Percentiles rank a stretch among this genome's conserved stretches.
Conservation (phyloP, 2,113 vertebrate species). For the Leucopsar rothschildi region DNA sequence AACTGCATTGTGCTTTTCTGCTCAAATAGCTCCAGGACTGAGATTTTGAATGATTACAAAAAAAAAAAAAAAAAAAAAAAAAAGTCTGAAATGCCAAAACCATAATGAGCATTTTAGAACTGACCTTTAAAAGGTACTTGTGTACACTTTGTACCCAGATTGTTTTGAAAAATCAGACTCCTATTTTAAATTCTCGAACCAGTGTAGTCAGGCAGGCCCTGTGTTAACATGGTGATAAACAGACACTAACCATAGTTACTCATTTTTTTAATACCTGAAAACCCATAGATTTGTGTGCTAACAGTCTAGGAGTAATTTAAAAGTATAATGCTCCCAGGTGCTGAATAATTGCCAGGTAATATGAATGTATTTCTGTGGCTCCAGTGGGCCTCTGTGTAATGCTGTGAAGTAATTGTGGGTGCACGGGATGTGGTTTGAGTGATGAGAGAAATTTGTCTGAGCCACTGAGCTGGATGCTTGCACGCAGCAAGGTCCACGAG, state of each 20-base stretch:
- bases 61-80: neutral
- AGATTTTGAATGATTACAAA: neutral
- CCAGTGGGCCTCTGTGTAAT: neutral
- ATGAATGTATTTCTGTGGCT: neutral
- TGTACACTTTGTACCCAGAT: neutral
- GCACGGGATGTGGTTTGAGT: neutral
- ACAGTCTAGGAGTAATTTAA: neutral
- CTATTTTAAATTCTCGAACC: neutral
- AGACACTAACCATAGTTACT: neutral
- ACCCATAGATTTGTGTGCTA: neutral
- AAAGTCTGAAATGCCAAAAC: neutral
- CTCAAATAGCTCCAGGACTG: neutral
- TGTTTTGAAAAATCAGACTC: neutral
- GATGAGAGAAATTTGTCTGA: slow-evolving; percentile 29
- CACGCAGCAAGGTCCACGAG: neutral
- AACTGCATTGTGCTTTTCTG: neutral
- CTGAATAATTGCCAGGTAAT: neutral
- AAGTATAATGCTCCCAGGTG: neutral
- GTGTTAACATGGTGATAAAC: neutral
- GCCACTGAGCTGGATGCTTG: neutral
- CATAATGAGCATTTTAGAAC: neutral
- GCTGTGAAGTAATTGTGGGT: neutral
- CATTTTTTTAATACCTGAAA: neutral
- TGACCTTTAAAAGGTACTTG: neutral
- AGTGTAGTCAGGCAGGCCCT: neutral